Evolutionary conservation across 1,140 invertebrate species (phyloP), one percentile per base, ranked within the genome.

Genomic region (Mylabris phalerata): DNA sequence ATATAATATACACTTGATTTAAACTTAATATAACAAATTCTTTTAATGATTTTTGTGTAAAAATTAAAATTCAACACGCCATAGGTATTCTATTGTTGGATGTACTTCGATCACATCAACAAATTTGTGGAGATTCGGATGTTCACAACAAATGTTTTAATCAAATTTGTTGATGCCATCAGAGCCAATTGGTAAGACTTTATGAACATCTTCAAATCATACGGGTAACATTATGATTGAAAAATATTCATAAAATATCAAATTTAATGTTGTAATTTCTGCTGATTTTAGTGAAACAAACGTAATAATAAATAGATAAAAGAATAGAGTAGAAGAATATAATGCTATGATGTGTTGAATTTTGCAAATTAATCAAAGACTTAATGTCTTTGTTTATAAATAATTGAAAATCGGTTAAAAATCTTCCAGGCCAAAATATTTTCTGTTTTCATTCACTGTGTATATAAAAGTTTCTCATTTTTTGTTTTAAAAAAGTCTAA

Each of bases 111-210:
- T 45, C 10, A 10, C 9, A 25, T 42, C 51, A 54, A 46, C 51
- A 54, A 54, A 46, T 54, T 54, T 13, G 51, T 38, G 51, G 51
- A 54, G 51, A 54, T 54, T 54, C 51, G 11, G 51, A 32, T 54
- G 51, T 45, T 54, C 46, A 13, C 3, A 4, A 32, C 7, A 5
- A 32, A 7, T 32, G 4, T 32, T 32, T 32, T 32, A 5, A 46
- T 44, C 51, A 25, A 54, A 54, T 32, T 45, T 54, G 11, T 46
- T 54, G 42, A 45, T 19, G 9, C 38, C 13, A 19, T 32, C 39
- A 54, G 27, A 46, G 25, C 9, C 39, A 13, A 44, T 46, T 11
- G 44, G 26, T 48, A 54, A 19, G 46, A 54, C 45, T 54, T 45
- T 54, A 45, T n/a, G 26, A 19, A 19, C 4, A 32, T 32, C 13